Evolutionary conservation across 2,888 invertebrate genomes (phyloP).

Genomic region (Anorthoa munda): DNA sequence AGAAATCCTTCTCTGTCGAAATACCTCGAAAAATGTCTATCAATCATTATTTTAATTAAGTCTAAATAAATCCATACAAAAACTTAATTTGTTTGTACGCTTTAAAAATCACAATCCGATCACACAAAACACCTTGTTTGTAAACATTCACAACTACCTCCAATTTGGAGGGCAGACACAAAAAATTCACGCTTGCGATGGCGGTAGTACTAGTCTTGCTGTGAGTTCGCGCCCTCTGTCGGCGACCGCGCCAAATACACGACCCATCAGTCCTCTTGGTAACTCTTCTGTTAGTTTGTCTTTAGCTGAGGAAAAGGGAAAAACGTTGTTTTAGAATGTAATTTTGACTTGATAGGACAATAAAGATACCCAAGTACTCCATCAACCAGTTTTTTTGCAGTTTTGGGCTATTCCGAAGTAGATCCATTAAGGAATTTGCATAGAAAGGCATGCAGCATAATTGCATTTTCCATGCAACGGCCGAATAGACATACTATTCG

Average conservation of each 20-base stretch:
- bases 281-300: conserved; percentile 68
- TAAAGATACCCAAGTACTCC: no score
- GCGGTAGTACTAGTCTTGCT: conserved; percentile 78
- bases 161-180: background rate
- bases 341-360: background rate
- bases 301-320: conserved; percentile 64
- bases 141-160: conserved; percentile 8
- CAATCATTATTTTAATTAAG: conserved; percentile 8
- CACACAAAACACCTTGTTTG: background rate
- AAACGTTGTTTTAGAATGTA: background rate
- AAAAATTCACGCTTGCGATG: conserved; percentile 71
- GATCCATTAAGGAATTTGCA: no score
- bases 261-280: conserved; percentile 79
- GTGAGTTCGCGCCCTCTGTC: conserved; percentile 84
- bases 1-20: background rate
- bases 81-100: background rate
- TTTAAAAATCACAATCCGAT: background rate
- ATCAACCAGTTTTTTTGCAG: no score
- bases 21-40: background rate
- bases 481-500: no score
- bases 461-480: no score
- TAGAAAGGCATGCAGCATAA: no score
- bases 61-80: background rate
- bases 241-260: conserved; percentile 85
- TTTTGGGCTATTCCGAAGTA: no score